Conservation (phyloP, 2,797 vertebrate genomes). For the Diplodus puntazzo region DNA sequence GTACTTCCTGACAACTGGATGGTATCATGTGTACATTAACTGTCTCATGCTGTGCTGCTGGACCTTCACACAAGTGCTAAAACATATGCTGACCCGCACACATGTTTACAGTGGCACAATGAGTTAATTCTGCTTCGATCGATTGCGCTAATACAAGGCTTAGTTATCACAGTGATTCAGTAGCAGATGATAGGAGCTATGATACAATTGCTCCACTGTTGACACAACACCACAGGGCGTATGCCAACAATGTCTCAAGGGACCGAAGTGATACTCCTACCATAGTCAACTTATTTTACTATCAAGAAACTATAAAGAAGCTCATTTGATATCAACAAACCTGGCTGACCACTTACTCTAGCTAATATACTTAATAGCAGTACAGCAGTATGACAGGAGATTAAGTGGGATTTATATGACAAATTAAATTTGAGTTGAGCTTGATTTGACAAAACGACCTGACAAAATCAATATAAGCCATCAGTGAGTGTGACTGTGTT, state of each 20-base stretch:
- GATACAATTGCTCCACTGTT: conserved; percentile 64
- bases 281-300: neutral
- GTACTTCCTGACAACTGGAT: too few relatives aligned
- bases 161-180: conserved; percentile 32
- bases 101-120: neutral
- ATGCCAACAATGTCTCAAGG: conserved; percentile 33
- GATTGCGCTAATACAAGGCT: conserved; percentile 60
- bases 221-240: conserved; percentile 40
- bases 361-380: conserved; percentile 11
- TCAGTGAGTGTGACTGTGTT: conserved; percentile 13
- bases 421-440: conserved; percentile 67
- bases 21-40: neutral
- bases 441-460: conserved; percentile 14
- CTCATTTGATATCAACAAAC: neutral
- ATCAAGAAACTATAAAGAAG: too few relatives aligned
- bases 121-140: conserved; percentile 50
- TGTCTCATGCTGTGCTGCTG: neutral
- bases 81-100: conserved; percentile 23
- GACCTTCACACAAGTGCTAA: neutral
- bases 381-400: conserved; percentile 42
- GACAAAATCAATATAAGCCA: conserved; percentile 74
- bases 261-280: neutral
- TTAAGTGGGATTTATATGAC: conserved; percentile 71
- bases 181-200: conserved; percentile 60
- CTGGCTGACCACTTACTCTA: neutral